Evolutionary conservation across 2,113 vertebrate species (phyloP).

Genomic region (Peromyscus polionotus): DNA sequence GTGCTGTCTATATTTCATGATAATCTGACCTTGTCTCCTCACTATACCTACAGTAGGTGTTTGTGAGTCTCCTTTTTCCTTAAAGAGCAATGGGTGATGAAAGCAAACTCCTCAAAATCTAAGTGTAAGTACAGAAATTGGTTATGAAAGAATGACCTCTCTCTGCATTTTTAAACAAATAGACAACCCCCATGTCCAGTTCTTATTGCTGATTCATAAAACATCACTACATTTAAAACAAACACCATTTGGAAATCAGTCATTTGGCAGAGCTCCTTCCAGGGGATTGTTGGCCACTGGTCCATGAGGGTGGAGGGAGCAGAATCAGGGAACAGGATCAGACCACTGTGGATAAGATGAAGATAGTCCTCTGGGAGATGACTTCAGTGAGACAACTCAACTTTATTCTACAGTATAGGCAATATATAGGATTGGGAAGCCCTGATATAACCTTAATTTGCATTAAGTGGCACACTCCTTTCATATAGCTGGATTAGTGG

Average conservation of each 20-base stretch:
- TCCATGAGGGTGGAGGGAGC: background rate
- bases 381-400: background rate
- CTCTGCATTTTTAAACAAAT: constrained; percentile 42
- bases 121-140: background rate
- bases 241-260: background rate
- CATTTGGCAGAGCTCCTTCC: background rate
- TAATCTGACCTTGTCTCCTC: background rate
- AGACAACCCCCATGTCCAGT: background rate
- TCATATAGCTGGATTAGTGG: background rate
- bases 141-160: background rate
- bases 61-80: background rate
- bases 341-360: background rate
- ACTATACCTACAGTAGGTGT: background rate
- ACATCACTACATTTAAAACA: background rate
- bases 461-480: background rate
- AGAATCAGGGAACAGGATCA: background rate
- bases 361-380: background rate
- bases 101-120: constrained; percentile 20
- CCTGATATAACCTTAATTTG: background rate
- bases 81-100: background rate
- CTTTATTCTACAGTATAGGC: background rate
- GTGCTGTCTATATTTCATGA: background rate
- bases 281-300: background rate
- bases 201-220: constrained; percentile 14
- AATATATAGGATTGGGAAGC: background rate